These are phyloP conservation scores for Chrysochloris asiatica DNA, from an alignment of 2,113 vertebrate species.

Conservation along the genomic window DNA sequence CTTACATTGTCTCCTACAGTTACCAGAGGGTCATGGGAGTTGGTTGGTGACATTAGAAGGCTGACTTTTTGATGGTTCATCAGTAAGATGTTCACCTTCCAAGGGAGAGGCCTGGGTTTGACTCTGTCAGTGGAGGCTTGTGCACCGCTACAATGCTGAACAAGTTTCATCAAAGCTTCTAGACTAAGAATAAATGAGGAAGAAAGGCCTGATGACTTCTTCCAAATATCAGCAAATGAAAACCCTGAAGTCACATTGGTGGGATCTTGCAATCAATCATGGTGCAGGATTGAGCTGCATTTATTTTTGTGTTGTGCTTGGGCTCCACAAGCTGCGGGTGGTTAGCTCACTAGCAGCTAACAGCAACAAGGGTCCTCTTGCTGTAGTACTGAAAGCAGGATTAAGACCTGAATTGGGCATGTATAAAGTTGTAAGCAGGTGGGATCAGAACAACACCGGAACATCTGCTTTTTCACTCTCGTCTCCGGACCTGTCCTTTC, in stretches of 20 bases:
- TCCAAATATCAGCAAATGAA: not conserved
- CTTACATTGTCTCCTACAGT: not conserved
- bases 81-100: not conserved
- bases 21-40: not conserved
- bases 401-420: not conserved
- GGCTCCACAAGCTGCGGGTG: not conserved
- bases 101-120: not conserved
- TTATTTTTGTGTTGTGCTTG: not conserved
- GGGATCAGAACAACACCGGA: not conserved
- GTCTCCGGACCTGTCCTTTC: not conserved
- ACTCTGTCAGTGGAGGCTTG: not conserved
- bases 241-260: not conserved
- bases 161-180: not conserved
- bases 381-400: not conserved
- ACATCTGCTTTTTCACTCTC: not conserved
- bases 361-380: not conserved
- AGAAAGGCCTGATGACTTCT: not conserved
- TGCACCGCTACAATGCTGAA: not conserved
- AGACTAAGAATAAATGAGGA: not conserved
- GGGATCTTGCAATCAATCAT: not conserved
- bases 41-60: not conserved
- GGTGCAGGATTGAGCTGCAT: not conserved
- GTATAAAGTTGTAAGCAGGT: not conserved
- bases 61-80: not conserved
- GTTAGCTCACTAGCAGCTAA: not conserved